Evolutionary conservation across 2,113 vertebrate genomes (phyloP).

Genomic region (Dicrurus megarhynchus): DNA sequence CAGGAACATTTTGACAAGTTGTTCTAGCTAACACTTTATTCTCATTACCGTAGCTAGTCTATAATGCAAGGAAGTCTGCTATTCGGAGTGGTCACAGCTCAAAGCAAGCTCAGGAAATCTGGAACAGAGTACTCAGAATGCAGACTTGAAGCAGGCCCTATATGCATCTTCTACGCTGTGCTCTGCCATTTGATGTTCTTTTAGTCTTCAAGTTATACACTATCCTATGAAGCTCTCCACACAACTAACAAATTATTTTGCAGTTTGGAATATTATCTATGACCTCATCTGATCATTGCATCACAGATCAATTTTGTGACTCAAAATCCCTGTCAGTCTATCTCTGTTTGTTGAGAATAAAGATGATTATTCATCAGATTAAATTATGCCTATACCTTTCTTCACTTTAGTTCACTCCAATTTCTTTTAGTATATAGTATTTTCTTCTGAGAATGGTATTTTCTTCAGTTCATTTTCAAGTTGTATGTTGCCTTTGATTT

Average conservation of each 20-base stretch:
- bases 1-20: background rate
- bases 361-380: background rate
- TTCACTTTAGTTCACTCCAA: background rate
- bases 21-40: background rate
- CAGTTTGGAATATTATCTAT: background rate
- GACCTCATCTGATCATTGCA: background rate
- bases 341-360: background rate
- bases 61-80: background rate
- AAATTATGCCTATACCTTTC: background rate
- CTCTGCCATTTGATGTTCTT: background rate
- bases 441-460: background rate
- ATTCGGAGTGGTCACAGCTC: background rate
- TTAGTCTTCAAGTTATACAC: background rate
- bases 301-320: background rate
- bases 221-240: background rate
- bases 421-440: background rate
- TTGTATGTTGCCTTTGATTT: background rate
- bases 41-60: background rate
- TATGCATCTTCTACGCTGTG: background rate
- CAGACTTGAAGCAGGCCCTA: background rate
- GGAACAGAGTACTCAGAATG: background rate
- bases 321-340: background rate
- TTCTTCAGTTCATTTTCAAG: background rate
- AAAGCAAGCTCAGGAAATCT: background rate
- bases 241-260: background rate